These are phyloP conservation scores for Trypoxylon attenuatum DNA, from an alignment of 2,888 invertebrate genomes.

Conservation along the genomic window DNA sequence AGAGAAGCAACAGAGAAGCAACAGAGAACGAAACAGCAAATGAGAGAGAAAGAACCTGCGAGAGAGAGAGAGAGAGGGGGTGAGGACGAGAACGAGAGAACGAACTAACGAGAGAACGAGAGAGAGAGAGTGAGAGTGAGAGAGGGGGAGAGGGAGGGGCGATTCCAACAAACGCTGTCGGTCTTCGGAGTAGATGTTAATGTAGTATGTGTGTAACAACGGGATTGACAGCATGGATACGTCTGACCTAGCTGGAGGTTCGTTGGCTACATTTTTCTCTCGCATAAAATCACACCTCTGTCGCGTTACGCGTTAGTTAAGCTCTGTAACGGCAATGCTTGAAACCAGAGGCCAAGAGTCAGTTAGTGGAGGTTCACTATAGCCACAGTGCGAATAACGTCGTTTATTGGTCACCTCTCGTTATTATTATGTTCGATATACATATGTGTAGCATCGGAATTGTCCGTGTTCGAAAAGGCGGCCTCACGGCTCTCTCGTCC, in stretches of 20 bases:
- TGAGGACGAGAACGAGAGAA: slow-evolving; percentile 1
- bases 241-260: slow-evolving; percentile 74
- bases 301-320: too few species aligned
- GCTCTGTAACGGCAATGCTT: too few species aligned
- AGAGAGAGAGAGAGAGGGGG: slow-evolving; percentile 13
- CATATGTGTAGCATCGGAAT: too few species aligned
- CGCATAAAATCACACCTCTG: too few species aligned
- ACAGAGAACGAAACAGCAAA: slow-evolving; percentile 10
- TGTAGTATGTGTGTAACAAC: slow-evolving; percentile 75
- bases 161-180: slow-evolving; percentile 74
- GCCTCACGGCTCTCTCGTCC: too few species aligned
- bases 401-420: too few species aligned
- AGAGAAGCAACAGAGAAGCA: slow-evolving; percentile 15
- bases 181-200: slow-evolving; percentile 74
- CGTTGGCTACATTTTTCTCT: slow-evolving; percentile 57
- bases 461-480: too few species aligned
- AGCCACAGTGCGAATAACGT: too few species aligned
- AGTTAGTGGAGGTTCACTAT: too few species aligned
- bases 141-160: slow-evolving; percentile 65
- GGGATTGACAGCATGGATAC: slow-evolving; percentile 75
- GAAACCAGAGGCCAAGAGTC: too few species aligned
- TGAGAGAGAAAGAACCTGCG: not conserved
- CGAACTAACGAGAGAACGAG: slow-evolving; percentile 41
- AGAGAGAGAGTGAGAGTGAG: slow-evolving; percentile 41
- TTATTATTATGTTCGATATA: too few species aligned